These are phyloP conservation scores for Oreochromis niloticus DNA, from an alignment of 2,113 vertebrate species.

Conservation along the genomic window DNA sequence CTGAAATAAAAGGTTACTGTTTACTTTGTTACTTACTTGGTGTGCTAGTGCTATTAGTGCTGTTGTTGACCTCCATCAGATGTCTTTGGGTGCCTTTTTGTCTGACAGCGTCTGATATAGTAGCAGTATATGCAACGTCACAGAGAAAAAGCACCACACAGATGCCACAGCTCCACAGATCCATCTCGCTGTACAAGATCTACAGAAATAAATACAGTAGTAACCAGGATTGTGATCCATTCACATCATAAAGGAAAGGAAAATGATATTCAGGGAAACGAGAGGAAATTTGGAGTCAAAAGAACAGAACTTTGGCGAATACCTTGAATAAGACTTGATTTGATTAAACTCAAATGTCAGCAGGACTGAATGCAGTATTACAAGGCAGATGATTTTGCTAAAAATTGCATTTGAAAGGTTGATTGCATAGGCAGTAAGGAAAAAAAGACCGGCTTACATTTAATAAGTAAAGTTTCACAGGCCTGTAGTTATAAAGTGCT, in stretches of 20 bases:
- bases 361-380: neutral
- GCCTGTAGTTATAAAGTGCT: neutral
- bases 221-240: neutral
- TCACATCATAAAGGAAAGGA: neutral
- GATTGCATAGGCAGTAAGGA: neutral
- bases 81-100: neutral
- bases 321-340: neutral
- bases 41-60: accelerated
- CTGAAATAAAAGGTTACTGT: neutral
- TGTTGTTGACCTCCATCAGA: neutral
- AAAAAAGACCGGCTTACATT: neutral
- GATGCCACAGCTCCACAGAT: neutral
- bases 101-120: neutral
- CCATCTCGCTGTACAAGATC: conserved; percentile 25
- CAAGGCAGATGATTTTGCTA: neutral
- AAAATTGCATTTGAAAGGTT: neutral
- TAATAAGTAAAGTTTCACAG: neutral
- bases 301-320: neutral
- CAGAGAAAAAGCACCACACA: neutral
- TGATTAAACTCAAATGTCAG: neutral
- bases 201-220: neutral
- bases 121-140: neutral
- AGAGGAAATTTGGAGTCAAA: neutral
- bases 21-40: neutral
- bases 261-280: neutral